Conservation (phyloP, 2,888 invertebrate genomes). For the Frankliniella fusca region DNA sequence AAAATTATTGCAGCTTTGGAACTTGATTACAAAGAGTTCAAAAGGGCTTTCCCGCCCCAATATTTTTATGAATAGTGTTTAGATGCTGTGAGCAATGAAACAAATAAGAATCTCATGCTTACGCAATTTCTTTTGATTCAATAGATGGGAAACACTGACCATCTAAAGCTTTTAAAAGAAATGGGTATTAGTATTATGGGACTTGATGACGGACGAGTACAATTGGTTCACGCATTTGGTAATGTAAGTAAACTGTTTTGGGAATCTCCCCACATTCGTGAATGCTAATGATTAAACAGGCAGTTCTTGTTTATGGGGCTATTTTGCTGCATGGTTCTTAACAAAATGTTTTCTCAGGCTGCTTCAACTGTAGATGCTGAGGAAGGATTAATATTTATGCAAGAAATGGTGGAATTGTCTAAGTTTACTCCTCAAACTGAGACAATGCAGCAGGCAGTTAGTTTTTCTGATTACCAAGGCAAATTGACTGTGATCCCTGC, state of each 20-base stretch:
- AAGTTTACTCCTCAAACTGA: slow-evolving; percentile 57
- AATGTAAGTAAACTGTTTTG: slow-evolving; percentile 59
- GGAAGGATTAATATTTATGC: slow-evolving; percentile 91
- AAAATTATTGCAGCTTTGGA: neutral
- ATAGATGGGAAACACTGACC: slow-evolving; percentile 77
- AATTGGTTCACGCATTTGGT: slow-evolving; percentile 82
- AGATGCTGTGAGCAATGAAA: slow-evolving; percentile 21
- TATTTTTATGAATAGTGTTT: neutral
- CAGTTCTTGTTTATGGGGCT: slow-evolving; percentile 12
- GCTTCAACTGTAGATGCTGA: slow-evolving; percentile 80
- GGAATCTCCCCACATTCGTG: neutral
- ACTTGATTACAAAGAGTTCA: neutral
- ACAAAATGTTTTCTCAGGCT: slow-evolving; percentile 58
- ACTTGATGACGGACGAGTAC: slow-evolving; percentile 83
- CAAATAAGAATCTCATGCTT: slow-evolving; percentile 3
- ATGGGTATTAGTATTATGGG: slow-evolving; percentile 94
- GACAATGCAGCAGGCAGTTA: slow-evolving; percentile 54
- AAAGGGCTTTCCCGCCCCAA: too few relatives aligned
- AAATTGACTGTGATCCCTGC: slow-evolving; percentile 57
- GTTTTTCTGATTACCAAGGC: slow-evolving; percentile 45
- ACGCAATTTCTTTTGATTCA: slow-evolving; percentile 36
- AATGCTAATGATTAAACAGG: slow-evolving; percentile 16
- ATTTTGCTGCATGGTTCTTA: slow-evolving; percentile 31
- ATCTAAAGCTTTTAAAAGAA: slow-evolving; percentile 77
- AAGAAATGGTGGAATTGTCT: slow-evolving; percentile 90